Conservation (phyloP, 2,113 vertebrate genomes). For the Myrmophylax atrothorax region DNA sequence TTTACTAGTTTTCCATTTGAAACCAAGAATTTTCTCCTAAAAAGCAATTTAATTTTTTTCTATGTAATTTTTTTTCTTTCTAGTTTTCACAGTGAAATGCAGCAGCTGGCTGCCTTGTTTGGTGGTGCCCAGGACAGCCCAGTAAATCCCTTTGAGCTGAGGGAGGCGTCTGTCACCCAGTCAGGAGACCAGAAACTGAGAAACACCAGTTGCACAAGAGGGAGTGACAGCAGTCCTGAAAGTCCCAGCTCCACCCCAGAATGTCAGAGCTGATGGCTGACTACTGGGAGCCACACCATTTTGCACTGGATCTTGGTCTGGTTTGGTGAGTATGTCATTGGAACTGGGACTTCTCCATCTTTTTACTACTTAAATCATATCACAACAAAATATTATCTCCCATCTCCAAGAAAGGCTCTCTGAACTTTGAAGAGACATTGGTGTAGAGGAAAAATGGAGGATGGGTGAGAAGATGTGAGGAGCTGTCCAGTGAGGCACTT, state of each 20-base stretch:
- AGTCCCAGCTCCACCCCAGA: background rate
- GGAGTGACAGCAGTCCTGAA: background rate
- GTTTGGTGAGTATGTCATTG: background rate
- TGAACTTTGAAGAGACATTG: background rate
- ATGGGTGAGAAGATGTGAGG: background rate
- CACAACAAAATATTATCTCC: background rate
- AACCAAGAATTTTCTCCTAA: background rate
- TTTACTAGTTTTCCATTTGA: background rate
- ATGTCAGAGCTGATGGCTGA: background rate
- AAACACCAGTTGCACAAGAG: background rate
- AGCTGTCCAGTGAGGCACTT: background rate
- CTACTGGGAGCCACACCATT: background rate
- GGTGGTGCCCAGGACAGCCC: background rate
- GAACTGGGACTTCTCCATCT: background rate
- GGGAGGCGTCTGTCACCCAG: background rate
- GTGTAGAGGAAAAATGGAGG: background rate
- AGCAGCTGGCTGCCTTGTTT: background rate
- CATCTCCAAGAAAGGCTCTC: background rate
- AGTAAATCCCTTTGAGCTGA: background rate
- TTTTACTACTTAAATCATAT: background rate
- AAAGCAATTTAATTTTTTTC: background rate
- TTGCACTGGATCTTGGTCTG: background rate
- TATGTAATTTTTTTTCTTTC: background rate
- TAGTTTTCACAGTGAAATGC: background rate
- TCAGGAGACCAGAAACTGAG: background rate